phyloP scores from a whole-genome alignment of 2,888 invertebrate species.

The Oxyteleia sp. region DNA sequence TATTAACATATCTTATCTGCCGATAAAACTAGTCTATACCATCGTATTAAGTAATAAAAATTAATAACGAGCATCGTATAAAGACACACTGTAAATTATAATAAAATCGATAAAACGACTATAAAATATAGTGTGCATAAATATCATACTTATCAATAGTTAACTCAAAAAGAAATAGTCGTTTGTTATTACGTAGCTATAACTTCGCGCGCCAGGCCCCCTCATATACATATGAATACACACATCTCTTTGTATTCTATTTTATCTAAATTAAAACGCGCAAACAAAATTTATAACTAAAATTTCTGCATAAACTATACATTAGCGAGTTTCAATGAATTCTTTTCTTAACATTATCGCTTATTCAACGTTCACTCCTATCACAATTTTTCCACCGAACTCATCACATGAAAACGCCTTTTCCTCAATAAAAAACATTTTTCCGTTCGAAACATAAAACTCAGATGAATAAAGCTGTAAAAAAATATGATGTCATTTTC shows the following conservation, averaged over 20 bases:
- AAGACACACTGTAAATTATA: background rate
- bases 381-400: too few relatives aligned
- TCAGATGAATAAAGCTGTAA: background rate
- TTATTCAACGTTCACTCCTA: too few relatives aligned
- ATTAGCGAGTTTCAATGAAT: too few relatives aligned
- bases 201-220: background rate
- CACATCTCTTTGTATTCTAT: background rate
- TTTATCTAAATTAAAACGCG: too few relatives aligned
- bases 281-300: too few relatives aligned
- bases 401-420: background rate
- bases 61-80: slow-evolving; percentile 2
- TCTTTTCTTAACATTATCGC: too few relatives aligned
- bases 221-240: background rate
- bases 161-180: slow-evolving; percentile 11
- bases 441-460: background rate
- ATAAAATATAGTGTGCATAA: slow-evolving; percentile 11
- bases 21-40: slow-evolving; percentile 2
- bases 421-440: background rate
- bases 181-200: background rate
- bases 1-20: slow-evolving; percentile 19
- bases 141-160: slow-evolving; percentile 26
- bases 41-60: background rate
- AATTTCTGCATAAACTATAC: too few relatives aligned
- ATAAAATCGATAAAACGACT: slow-evolving; percentile 11
- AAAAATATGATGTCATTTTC: background rate